A percentile compares a stretch with the other conserved stretches of the same genome.
phyloP scores from a whole-genome alignment of 2,113 vertebrate species.

The Dascyllus trimaculatus region DNA sequence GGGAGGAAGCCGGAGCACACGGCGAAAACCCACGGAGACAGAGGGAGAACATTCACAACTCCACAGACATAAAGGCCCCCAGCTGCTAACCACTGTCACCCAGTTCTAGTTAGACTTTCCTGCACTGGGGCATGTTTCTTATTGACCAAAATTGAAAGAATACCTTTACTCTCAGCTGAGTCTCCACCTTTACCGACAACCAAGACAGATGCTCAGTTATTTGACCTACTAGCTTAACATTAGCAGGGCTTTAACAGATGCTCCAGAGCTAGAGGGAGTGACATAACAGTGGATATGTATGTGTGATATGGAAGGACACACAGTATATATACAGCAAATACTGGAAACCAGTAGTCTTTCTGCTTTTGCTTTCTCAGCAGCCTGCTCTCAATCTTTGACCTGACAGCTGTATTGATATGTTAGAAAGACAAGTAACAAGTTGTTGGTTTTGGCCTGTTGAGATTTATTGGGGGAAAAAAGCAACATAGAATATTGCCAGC shows the following conservation, averaged over 20 bases:
- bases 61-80: too few relatives aligned
- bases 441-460: conserved; percentile 15
- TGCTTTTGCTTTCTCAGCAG: conserved; percentile 17
- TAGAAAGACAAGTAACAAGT: conserved; percentile 2
- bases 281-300: not conserved
- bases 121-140: too few relatives aligned
- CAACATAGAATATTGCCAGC: fast-evolving
- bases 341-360: conserved; percentile 1
- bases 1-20: too few relatives aligned
- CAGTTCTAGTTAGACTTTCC: too few relatives aligned
- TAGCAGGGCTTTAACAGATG: not conserved
- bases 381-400: conserved; percentile 23
- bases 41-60: too few relatives aligned
- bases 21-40: too few relatives aligned
- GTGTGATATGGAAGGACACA: not conserved
- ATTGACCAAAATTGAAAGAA: too few relatives aligned
- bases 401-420: conserved; percentile 7
- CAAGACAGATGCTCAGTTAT: too few relatives aligned
- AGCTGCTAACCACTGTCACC: too few relatives aligned
- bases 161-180: too few relatives aligned
- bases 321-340: not conserved
- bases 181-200: too few relatives aligned
- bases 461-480: conserved; percentile 16
- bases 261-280: not conserved
- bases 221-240: not conserved